Evolutionary conservation across 1,140 invertebrate genomes (phyloP), one percentile per base, ranked within the genome.

Genomic region (Carposina sasakii): DNA sequence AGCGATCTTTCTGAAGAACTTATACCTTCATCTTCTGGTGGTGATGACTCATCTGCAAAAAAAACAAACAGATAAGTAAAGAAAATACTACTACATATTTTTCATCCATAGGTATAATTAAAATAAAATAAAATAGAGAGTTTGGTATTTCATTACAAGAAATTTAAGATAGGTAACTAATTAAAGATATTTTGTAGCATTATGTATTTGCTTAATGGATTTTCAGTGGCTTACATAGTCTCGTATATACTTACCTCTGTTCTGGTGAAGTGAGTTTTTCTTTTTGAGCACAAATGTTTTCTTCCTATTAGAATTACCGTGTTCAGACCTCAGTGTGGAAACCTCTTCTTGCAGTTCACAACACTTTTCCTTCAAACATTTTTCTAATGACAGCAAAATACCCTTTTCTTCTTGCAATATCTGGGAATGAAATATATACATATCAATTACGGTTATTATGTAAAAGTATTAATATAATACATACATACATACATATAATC

Each of bases 1-100:
- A 91, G 86, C 10, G 91, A 93, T 57, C 91, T 86, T 67, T 94
- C 93, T 0, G 93, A 94, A 1, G 92, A 94, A 64, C 92, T 94
- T 36, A 94, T 95, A 1, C 93, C 93, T 85, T 95, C 93, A 61
- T 94, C 93, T 81, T 94, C 93, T 13, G 91, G 92, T 54, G 91
- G 92, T 1, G 92, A 93, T n/a, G 91, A 91, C 44, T 89, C 88
- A 56, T 85, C 83, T 85, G 61, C 15, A 62, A 62, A 13, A 40
- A 37, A 57, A 64, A 44, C n/a, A 28, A 12, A 21, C 9, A 12
- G 21, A 13, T 28, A 5, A 13, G 23, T 2, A 5, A 10, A 15
- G 1, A 30, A 1, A 13, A 44, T 19, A 20, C 8, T n/a, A 30
- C 8, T 8, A 30, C 8, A 1, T 2, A 3, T 30, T 19, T n/a